These are phyloP conservation scores for Yoshiicerus persimilis DNA, from an alignment of 1,140 invertebrate species.

Conservation along the genomic window DNA sequence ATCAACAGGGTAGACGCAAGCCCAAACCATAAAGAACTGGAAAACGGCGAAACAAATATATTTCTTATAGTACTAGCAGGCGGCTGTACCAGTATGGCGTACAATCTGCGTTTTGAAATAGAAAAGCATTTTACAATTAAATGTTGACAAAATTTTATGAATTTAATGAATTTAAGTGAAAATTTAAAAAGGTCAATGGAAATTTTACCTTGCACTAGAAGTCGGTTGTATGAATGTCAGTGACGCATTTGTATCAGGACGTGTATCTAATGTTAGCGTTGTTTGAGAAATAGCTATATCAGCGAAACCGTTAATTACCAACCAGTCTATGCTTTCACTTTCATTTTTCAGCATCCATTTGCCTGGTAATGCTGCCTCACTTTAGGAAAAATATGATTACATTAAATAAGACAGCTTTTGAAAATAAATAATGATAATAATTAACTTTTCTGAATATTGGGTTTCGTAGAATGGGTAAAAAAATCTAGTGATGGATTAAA, in stretches of 20 bases:
- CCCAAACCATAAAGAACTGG: background rate
- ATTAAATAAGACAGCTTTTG: too few relatives aligned
- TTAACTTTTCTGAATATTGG: too few relatives aligned
- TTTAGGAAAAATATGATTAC: too few relatives aligned
- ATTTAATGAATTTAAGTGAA: background rate
- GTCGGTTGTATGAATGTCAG: background rate
- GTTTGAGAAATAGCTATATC: conserved; percentile 23
- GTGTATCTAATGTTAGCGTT: background rate
- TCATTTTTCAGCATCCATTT: conserved; percentile 7
- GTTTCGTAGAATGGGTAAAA: background rate
- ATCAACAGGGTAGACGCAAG: background rate
- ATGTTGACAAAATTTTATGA: background rate
- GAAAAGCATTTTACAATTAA: background rate
- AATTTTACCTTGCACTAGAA: background rate
- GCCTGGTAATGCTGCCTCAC: background rate
- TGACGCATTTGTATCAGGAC: background rate
- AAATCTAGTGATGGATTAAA: background rate
- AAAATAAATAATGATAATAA: too few relatives aligned
- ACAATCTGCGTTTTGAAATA: background rate
- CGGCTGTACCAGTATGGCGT: conserved; percentile 6
- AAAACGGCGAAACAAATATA: background rate
- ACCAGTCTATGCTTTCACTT: background rate
- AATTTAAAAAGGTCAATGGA: background rate
- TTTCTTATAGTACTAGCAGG: conserved; percentile 11
- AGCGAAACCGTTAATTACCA: background rate